These are phyloP conservation scores for Platichthys flesus DNA, from an alignment of 2,113 vertebrate genomes.

Conservation along the genomic window DNA sequence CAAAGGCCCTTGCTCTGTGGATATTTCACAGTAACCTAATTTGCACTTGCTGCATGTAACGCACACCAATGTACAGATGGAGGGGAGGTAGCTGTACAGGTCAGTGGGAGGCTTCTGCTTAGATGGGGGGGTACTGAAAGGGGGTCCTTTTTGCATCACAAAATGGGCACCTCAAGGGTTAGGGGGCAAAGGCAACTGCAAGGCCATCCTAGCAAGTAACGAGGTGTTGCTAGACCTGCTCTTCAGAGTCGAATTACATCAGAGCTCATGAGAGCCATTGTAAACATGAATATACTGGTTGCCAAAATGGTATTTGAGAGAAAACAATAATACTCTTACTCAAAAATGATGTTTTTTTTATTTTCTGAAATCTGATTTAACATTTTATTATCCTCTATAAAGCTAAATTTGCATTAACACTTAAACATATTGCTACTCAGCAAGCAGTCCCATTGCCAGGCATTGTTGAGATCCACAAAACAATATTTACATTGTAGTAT, in stretches of 20 bases:
- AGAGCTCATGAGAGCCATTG: conserved; percentile 66
- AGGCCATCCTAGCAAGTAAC: conserved; percentile 60
- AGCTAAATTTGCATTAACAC: conserved; percentile 44
- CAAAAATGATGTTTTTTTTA: conserved; percentile 48
- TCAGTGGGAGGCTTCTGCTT: conserved; percentile 54
- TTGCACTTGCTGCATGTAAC: conserved; percentile 82
- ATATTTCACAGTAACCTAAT: conserved; percentile 79
- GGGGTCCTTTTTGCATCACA: conserved; percentile 57
- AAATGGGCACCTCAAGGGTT: conserved; percentile 53
- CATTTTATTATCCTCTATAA: conserved; percentile 57
- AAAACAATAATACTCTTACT: conserved; percentile 25
- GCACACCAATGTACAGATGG: conserved; percentile 66
- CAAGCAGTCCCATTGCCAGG: no score
- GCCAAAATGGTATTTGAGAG: conserved; percentile 9
- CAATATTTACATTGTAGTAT: no score
- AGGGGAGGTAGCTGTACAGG: conserved; percentile 49
- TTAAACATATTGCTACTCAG: no score
- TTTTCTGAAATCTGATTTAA: conserved; percentile 36
- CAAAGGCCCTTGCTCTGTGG: conserved; percentile 60
- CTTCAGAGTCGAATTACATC: conserved; percentile 76
- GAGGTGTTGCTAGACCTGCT: conserved; percentile 80
- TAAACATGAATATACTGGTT: conserved; percentile 52
- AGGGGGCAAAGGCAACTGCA: no score
- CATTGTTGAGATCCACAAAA: no score
- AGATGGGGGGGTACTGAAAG: neutral